Percentiles rank a stretch among this genome's conserved stretches.
phyloP scores from a whole-genome alignment of 2,797 vertebrate species.

The Ibycter americanus region DNA sequence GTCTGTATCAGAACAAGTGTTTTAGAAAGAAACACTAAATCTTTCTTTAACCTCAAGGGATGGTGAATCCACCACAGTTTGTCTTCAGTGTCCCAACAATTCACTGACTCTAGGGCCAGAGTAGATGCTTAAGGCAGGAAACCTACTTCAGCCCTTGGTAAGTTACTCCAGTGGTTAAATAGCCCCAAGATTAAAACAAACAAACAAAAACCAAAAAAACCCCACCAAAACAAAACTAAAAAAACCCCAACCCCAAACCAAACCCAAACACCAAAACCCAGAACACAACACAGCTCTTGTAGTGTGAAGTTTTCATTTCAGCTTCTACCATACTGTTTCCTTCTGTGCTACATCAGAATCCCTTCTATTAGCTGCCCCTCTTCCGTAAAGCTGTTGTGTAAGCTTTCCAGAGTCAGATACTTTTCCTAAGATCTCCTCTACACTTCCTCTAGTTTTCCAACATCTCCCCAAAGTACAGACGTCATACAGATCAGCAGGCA shows the following conservation, averaged over 20 bases:
- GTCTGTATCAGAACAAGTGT: neutral
- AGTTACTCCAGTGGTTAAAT: neutral
- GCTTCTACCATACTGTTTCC: neutral
- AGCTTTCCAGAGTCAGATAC: neutral
- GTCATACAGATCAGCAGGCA: fast-evolving
- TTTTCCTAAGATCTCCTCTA: neutral
- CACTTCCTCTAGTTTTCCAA: too few species aligned
- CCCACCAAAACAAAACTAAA: too few species aligned
- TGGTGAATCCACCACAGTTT: neutral
- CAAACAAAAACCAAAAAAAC: too few species aligned
- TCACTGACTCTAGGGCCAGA: neutral
- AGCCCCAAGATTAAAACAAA: neutral
- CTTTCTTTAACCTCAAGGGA: neutral
- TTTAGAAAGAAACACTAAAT: neutral
- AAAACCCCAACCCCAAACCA: too few species aligned
- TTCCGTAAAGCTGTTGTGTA: fast-evolving
- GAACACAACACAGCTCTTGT: neutral
- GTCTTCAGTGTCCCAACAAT: neutral
- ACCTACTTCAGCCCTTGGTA: neutral
- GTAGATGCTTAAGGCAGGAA: neutral
- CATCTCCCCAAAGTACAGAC: neutral
- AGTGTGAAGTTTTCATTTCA: neutral
- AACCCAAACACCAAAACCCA: neutral
- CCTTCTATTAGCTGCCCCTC: neutral
- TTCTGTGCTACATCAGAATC: neutral